phyloP scores from a whole-genome alignment of 2,113 vertebrate genomes.

The Dicaeum eximium region DNA sequence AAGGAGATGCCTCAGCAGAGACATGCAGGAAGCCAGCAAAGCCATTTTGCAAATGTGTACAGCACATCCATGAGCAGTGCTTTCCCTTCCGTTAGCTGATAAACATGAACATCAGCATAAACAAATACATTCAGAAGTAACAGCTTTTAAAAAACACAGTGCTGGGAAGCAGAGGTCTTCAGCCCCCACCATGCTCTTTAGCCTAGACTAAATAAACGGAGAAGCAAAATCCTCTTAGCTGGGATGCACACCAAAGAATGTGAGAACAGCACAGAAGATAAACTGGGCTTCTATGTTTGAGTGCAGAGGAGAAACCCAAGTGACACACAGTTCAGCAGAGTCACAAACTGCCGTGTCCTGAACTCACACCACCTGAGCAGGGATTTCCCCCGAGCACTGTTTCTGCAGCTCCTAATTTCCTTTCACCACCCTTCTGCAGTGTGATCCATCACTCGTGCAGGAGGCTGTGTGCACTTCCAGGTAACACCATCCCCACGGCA shows the following conservation, averaged over 20 bases:
- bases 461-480: background rate
- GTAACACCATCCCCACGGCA: background rate
- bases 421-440: background rate
- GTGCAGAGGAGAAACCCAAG: background rate
- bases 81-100: background rate
- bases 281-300: background rate
- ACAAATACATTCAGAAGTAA: slow-evolving; percentile 13
- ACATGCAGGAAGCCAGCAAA: background rate
- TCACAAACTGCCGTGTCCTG: background rate
- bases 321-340: background rate
- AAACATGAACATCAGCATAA: background rate
- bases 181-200: background rate
- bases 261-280: background rate
- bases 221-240: background rate
- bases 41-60: background rate
- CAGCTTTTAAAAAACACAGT: background rate
- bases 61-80: background rate
- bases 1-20: background rate
- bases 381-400: background rate
- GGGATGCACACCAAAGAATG: background rate
- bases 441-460: accelerated
- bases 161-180: background rate
- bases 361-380: background rate
- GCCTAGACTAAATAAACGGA: slow-evolving; percentile 25
- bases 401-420: background rate